Evolutionary conservation across 1,140 invertebrate genomes (phyloP).

Genomic region (Lepidotrigona ventralis): DNA sequence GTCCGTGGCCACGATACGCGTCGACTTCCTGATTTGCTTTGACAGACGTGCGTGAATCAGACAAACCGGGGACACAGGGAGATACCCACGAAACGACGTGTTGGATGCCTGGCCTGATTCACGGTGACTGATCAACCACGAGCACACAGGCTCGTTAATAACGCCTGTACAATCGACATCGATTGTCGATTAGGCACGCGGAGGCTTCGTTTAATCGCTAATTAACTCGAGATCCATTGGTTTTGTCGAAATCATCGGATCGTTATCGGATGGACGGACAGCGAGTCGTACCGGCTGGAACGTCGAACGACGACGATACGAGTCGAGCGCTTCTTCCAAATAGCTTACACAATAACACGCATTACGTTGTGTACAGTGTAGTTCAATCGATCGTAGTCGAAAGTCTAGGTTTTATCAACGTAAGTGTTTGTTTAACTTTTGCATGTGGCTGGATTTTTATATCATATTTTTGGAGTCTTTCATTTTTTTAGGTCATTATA

Average conservation of each 20-base stretch:
- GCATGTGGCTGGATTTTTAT: too few species aligned
- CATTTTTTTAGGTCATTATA: too few species aligned
- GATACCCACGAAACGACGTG: conserved; percentile 63
- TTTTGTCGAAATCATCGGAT: conserved; percentile 48
- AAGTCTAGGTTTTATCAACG: too few species aligned
- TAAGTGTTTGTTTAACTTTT: too few species aligned
- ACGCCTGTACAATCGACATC: conserved; percentile 61
- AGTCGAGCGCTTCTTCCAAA: neutral
- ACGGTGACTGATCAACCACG: conserved; percentile 61
- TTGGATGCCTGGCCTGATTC: conserved; percentile 58
- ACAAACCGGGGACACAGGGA: conserved; percentile 60
- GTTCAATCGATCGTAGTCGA: neutral
- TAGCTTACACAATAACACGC: too few species aligned
- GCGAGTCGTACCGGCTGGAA: fast-evolving
- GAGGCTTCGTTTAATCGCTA: conserved; percentile 60
- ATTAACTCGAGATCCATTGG: conserved; percentile 60
- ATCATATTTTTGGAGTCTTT: too few species aligned
- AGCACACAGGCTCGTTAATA: conserved; percentile 62
- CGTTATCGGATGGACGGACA: conserved; percentile 17
- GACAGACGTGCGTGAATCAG: conserved; percentile 65
- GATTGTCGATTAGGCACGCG: conserved; percentile 55
- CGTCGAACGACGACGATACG: neutral
- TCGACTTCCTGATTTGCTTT: conserved; percentile 63
- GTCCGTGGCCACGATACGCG: conserved; percentile 24
- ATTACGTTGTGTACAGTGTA: neutral